These are phyloP conservation scores for Fratercula arctica DNA, from an alignment of 2,797 vertebrate species.

Conservation along the genomic window DNA sequence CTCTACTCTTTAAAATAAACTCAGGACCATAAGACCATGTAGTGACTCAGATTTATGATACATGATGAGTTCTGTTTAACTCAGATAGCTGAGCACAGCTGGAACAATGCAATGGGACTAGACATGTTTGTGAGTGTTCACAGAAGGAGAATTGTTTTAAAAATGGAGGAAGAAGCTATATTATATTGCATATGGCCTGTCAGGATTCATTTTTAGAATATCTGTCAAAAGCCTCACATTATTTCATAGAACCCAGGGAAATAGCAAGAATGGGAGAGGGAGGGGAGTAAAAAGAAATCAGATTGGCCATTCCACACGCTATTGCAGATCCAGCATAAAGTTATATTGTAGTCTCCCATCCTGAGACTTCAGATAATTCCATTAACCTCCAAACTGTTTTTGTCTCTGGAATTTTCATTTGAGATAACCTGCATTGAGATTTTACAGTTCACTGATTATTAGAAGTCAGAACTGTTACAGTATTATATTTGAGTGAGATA, in stretches of 20 bases:
- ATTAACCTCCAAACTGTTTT: slow-evolving; percentile 12
- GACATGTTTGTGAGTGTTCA: not conserved
- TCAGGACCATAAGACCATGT: not conserved
- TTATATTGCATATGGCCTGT: not conserved
- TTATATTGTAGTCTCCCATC: not conserved
- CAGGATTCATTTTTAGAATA: slow-evolving; percentile 43
- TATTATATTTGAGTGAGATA: slow-evolving; percentile 10
- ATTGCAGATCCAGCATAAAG: slow-evolving; percentile 18
- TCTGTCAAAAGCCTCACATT: slow-evolving; percentile 29
- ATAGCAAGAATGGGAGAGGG: not conserved
- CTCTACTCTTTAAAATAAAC: not conserved
- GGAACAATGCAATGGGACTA: not conserved
- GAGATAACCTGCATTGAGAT: slow-evolving; percentile 17
- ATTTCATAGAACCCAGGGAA: slow-evolving; percentile 23
- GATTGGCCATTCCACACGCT: not conserved
- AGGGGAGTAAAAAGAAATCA: not conserved
- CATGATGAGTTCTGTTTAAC: not conserved
- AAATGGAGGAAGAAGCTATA: slow-evolving; percentile 12
- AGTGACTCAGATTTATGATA: slow-evolving; percentile 24
- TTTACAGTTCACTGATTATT: slow-evolving; percentile 34
- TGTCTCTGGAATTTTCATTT: slow-evolving; percentile 48
- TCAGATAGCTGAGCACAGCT: slow-evolving; percentile 11
- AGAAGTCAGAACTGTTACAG: slow-evolving; percentile 22
- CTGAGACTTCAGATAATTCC: slow-evolving; percentile 33
- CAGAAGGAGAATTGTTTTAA: slow-evolving; percentile 8